A percentile compares a stretch with the other conserved stretches of the same genome.
These are phyloP conservation scores for Steatornis caripensis DNA, from an alignment of 2,113 vertebrate species.

Conservation along the genomic window DNA sequence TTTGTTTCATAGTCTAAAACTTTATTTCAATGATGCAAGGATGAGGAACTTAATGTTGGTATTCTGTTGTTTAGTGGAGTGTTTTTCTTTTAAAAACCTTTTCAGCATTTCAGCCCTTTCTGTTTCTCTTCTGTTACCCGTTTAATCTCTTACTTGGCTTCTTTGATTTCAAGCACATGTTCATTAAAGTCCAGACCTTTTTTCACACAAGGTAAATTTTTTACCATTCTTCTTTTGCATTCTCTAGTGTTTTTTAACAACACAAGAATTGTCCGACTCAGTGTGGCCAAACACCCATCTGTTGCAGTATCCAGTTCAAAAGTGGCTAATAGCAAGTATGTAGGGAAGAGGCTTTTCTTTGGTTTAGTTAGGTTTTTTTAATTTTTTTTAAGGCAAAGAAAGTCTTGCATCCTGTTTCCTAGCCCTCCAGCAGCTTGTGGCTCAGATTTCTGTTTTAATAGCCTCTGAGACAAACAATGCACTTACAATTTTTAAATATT, in stretches of 20 bases:
- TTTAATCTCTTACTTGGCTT: neutral
- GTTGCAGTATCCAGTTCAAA: neutral
- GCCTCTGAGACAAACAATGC: neutral
- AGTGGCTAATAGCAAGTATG: neutral
- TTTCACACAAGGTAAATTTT: neutral
- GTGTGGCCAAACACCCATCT: neutral
- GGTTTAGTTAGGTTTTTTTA: neutral
- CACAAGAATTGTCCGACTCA: neutral
- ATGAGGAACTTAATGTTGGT: neutral
- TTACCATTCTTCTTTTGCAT: neutral
- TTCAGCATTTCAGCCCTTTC: neutral
- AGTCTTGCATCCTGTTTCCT: neutral
- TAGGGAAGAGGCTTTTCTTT: neutral
- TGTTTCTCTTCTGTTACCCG: neutral
- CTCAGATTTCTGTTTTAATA: neutral
- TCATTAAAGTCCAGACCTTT: neutral
- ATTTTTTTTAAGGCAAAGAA: neutral
- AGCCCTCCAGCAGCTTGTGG: neutral
- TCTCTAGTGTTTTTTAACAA: neutral
- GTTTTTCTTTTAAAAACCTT: neutral
- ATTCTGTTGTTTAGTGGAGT: neutral
- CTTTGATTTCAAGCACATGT: neutral
- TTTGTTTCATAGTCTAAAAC: neutral
- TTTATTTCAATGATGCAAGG: neutral
- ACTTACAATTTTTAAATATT: neutral